phyloP scores from a whole-genome alignment of 2,113 vertebrate genomes.

The Saimiri boliviensis region DNA sequence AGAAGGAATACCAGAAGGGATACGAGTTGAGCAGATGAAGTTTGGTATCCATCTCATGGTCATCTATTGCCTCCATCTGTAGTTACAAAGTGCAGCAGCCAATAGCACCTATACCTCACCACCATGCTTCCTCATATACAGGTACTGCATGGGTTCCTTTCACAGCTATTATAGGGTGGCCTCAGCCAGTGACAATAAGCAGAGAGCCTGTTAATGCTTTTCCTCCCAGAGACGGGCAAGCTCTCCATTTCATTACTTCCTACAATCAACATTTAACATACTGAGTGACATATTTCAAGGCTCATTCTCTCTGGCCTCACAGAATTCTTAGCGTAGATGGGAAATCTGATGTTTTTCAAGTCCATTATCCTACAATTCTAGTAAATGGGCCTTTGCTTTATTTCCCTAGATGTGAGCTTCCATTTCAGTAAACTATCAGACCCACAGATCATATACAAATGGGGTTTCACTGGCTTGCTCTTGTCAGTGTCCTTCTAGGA shows the following conservation, averaged over 20 bases:
- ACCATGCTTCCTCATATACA: neutral
- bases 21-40: neutral
- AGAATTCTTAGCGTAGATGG: neutral
- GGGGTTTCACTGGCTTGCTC: neutral
- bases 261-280: neutral
- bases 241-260: neutral
- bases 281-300: neutral
- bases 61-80: neutral
- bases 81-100: neutral
- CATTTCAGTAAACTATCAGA: neutral
- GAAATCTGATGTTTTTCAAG: neutral
- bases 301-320: neutral
- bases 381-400: neutral
- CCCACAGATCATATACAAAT: neutral
- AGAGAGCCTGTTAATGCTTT: neutral
- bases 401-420: neutral
- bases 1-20: neutral
- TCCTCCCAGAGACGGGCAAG: neutral
- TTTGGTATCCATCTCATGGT: neutral
- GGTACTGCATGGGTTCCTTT: neutral
- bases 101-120: neutral
- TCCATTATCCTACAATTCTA: neutral
- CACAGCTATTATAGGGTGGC: neutral
- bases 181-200: neutral
- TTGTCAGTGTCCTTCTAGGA: neutral